These are phyloP conservation scores for Nothobranchius furzeri DNA, from an alignment of 2,113 vertebrate species.

Conservation along the genomic window DNA sequence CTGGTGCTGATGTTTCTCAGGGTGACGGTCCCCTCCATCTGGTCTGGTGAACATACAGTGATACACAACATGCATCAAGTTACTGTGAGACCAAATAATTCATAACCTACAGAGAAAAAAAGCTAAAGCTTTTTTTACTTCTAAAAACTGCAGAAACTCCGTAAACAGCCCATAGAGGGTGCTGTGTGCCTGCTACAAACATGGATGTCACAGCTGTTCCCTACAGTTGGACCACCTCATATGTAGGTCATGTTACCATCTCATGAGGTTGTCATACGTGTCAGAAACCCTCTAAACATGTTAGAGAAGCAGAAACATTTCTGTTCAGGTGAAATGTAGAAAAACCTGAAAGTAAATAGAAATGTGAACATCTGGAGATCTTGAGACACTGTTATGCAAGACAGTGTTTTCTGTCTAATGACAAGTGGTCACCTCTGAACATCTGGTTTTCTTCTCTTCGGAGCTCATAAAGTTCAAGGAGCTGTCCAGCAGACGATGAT, in stretches of 20 bases:
- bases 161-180: conserved; percentile 30
- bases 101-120: background rate
- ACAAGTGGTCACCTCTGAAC: background rate
- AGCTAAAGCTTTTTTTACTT: background rate
- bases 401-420: background rate
- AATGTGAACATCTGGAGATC: no score
- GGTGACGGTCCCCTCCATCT: conserved; percentile 93
- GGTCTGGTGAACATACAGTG: conserved; percentile 81
- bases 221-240: background rate
- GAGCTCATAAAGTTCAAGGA: conserved; percentile 23
- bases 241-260: background rate
- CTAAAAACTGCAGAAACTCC: background rate
- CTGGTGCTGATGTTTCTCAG: conserved; percentile 93
- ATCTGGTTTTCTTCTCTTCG: background rate
- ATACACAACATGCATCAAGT: conserved; percentile 15
- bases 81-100: background rate
- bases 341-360: background rate
- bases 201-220: background rate
- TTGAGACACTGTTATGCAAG: no score
- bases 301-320: conserved; percentile 1
- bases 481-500: conserved; percentile 3
- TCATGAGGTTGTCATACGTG: conserved; percentile 2
- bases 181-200: conserved; percentile 10
- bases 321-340: conserved; percentile 2
- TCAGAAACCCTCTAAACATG: background rate